A percentile compares a stretch with the other conserved stretches of the same genome.
Evolutionary conservation across 1,140 invertebrate genomes (phyloP).

Genomic region (Bombus polaris): DNA sequence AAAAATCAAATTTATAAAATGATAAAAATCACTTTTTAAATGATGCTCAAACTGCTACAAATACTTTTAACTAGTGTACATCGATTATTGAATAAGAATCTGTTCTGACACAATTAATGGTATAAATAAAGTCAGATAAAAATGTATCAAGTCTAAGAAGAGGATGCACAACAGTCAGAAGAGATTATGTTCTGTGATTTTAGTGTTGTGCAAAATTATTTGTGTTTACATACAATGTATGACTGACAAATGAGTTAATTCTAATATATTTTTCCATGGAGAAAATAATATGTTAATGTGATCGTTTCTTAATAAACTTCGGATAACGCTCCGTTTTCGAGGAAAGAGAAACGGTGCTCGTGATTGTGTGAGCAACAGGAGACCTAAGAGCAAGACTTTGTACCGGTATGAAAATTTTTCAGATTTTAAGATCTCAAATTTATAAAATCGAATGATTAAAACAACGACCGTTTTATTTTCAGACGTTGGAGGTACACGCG

Average conservation of each 20-base stretch:
- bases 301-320: slow-evolving; percentile 29
- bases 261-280: slow-evolving; percentile 53
- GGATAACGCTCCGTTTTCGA: slow-evolving; percentile 28
- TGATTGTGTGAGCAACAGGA: slow-evolving; percentile 11
- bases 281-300: slow-evolving; percentile 48
- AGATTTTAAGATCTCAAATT: neutral
- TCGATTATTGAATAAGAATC: slow-evolving; percentile 16
- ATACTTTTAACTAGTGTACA: slow-evolving; percentile 21
- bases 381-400: slow-evolving; percentile 48
- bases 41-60: slow-evolving; percentile 55
- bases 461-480: slow-evolving; percentile 11
- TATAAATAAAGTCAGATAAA: neutral
- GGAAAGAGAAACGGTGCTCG: neutral
- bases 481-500: slow-evolving; percentile 76
- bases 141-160: slow-evolving; percentile 31
- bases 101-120: slow-evolving; percentile 23
- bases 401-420: slow-evolving; percentile 40
- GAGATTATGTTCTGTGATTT: slow-evolving; percentile 63
- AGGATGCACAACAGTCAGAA: slow-evolving; percentile 51
- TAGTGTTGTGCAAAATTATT: slow-evolving; percentile 37
- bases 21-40: slow-evolving; percentile 48
- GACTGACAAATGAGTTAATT: slow-evolving; percentile 51
- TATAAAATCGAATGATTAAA: neutral
- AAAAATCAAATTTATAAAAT: slow-evolving; percentile 42
- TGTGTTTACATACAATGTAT: slow-evolving; percentile 50